Evolutionary conservation across 2,888 invertebrate species (phyloP), one percentile per base, ranked within the genome.

Genomic region (Coenonympha arcania): DNA sequence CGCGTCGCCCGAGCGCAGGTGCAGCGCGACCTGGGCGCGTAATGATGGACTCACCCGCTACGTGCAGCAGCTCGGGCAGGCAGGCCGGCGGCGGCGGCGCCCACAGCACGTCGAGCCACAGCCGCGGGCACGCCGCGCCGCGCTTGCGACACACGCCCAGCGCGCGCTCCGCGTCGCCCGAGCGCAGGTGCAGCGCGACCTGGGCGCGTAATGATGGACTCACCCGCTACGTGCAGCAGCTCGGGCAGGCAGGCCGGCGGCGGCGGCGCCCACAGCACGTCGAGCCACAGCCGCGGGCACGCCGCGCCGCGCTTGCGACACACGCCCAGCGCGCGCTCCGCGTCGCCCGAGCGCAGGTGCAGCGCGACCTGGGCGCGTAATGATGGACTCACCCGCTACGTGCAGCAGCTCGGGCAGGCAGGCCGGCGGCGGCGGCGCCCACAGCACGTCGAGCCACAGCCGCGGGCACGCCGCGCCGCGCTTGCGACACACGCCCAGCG

Each of bases 51-150:
- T 65, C 61, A 89, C 90, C 89, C 30, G 91, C 90, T 40, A 89
- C 89, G 37, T 82, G 80, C 51, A 92, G 80, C 54, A 92, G 88
- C 60, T 90, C 89, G 0, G 89, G 84, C 49, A 92, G 79, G 42
- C 88, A 80, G 58, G 73, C 71, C 2, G 89, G 71, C 1, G 91
- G 89, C 54, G 90, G 89, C 19, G 90, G 87, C 60, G 92, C 91
- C 89, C 94, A 93, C 56, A 98, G 87, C 37, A 95, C 92, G 74
- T 95, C 94, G 6, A 95, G 89, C 96, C 96, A 97, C 51, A 96
- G 87, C 45, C 92, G 90, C 18, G 95, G 92, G 66, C 95, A 92
- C 58, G 90, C 89, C 46, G 89, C 87, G 0, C 95, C 95, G 72
- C 94, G 93, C 24, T 92, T 87, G 57, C 93, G 89, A 71, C 96